Percentiles rank a stretch among this genome's conserved stretches.
These are phyloP conservation scores for Mormyrus hasselquistii DNA, from an alignment of 2,797 vertebrate species.

Conservation along the genomic window DNA sequence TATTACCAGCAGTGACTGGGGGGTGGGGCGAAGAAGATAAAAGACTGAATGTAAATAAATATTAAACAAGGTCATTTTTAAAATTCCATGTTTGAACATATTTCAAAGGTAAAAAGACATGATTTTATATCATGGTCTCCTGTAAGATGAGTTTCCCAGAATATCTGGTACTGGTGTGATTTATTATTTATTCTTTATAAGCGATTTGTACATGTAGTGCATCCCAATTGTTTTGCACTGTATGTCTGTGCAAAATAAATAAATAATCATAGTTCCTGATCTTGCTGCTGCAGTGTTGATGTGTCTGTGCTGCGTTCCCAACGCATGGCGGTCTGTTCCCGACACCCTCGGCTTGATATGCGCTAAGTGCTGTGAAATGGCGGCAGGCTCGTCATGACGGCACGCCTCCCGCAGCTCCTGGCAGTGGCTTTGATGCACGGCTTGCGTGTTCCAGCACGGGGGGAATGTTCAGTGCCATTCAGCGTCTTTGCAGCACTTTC, in stretches of 20 bases:
- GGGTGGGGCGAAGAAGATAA: not conserved
- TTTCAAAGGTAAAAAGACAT: not conserved
- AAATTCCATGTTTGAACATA: not conserved
- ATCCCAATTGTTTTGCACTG: not conserved
- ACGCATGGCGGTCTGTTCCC: not conserved
- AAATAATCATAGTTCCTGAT: not conserved
- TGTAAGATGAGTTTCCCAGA: not conserved
- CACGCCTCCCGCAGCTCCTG: not conserved
- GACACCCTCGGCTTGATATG: not conserved
- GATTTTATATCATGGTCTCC: not conserved
- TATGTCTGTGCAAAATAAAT: not conserved
- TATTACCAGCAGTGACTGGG: not conserved
- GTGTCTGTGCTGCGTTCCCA: not conserved
- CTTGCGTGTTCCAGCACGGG: not conserved
- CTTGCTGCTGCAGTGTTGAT: not conserved
- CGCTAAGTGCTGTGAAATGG: not conserved
- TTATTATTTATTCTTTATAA: not conserved
- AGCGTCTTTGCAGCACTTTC: constrained; percentile 23
- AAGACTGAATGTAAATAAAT: constrained; percentile 14
- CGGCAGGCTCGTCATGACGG: not conserved
- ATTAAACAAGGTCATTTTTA: constrained; percentile 8
- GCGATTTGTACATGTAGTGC: not conserved
- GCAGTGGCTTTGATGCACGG: not conserved
- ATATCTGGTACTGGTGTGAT: not conserved
- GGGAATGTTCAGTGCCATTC: not conserved